Conservation (phyloP, 2,888 invertebrate genomes). For the Zele albiditarsus region DNA sequence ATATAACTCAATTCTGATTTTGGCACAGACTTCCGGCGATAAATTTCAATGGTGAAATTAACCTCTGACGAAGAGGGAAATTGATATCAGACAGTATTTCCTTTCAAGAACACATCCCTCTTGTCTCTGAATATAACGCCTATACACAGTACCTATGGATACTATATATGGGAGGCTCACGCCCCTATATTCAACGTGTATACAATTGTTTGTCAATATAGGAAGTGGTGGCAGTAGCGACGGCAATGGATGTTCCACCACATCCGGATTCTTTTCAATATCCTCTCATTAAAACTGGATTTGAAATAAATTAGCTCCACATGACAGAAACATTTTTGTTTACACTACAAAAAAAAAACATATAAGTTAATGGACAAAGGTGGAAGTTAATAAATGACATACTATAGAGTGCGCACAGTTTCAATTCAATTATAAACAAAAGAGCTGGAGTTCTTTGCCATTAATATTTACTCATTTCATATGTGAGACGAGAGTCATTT, state of each 20-base stretch:
- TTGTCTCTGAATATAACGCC: slow-evolving; percentile 23
- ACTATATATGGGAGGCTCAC: background rate
- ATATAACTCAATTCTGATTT: background rate
- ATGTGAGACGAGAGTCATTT: too few relatives aligned
- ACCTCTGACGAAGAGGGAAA: slow-evolving; percentile 20
- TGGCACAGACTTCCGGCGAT: slow-evolving; percentile 8
- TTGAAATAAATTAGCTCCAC: background rate
- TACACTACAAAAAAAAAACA: too few relatives aligned
- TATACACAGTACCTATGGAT: slow-evolving; percentile 5
- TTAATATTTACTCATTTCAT: too few relatives aligned
- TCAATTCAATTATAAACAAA: too few relatives aligned
- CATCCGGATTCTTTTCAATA: slow-evolving; percentile 10
- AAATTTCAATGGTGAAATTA: background rate
- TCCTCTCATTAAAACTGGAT: background rate
- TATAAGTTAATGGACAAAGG: too few relatives aligned
- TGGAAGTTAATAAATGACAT: too few relatives aligned
- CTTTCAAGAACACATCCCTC: slow-evolving; percentile 43
- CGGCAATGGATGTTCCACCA: slow-evolving; percentile 39
- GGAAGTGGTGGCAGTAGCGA: slow-evolving; percentile 57
- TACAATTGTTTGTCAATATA: slow-evolving; percentile 50
- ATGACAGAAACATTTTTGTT: background rate
- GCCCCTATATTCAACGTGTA: slow-evolving; percentile 15
- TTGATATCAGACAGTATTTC: slow-evolving; percentile 47
- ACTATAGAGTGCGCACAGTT: too few relatives aligned
- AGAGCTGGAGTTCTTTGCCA: too few relatives aligned